Evolutionary conservation across 1,140 invertebrate species (phyloP).

Genomic region (Matsumurasca onukii): DNA sequence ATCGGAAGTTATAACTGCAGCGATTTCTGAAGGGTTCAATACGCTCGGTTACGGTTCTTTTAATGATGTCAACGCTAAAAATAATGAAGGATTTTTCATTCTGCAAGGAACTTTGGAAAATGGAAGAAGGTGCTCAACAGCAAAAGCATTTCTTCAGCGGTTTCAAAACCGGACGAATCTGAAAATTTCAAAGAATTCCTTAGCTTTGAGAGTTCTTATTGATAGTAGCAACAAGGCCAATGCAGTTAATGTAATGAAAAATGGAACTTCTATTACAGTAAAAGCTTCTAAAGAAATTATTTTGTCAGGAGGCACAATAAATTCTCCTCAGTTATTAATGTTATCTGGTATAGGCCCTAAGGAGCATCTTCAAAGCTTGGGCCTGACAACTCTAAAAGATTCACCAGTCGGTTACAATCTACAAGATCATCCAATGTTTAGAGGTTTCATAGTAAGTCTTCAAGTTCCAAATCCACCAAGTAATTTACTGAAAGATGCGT

Average conservation of each 20-base stretch:
- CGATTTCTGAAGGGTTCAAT: too few species aligned
- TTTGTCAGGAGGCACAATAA: slow-evolving; percentile 74
- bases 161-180: slow-evolving; percentile 61
- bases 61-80: slow-evolving; percentile 70
- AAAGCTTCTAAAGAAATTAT: slow-evolving; percentile 68
- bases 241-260: slow-evolving; percentile 69
- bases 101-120: slow-evolving; percentile 77
- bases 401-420: slow-evolving; percentile 66
- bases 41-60: slow-evolving; percentile 86
- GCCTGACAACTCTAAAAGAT: slow-evolving; percentile 68
- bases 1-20: too few species aligned
- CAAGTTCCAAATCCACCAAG: slow-evolving; percentile 18
- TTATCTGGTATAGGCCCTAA: slow-evolving; percentile 81
- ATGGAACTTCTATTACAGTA: slow-evolving; percentile 55
- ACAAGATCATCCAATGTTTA: slow-evolving; percentile 66
- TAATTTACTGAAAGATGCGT: slow-evolving; percentile 26
- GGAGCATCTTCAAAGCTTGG: slow-evolving; percentile 65
- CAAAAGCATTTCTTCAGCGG: slow-evolving; percentile 78
- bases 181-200: slow-evolving; percentile 60
- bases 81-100: slow-evolving; percentile 77
- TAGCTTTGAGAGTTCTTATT: slow-evolving; percentile 67
- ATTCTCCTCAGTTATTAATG: slow-evolving; percentile 80
- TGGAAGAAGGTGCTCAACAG: slow-evolving; percentile 82
- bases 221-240: slow-evolving; percentile 64
- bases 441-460: slow-evolving; percentile 30